A percentile compares a stretch with the other conserved stretches of the same genome.
phyloP scores from a whole-genome alignment of 2,113 vertebrate species.

The Eira barbara region DNA sequence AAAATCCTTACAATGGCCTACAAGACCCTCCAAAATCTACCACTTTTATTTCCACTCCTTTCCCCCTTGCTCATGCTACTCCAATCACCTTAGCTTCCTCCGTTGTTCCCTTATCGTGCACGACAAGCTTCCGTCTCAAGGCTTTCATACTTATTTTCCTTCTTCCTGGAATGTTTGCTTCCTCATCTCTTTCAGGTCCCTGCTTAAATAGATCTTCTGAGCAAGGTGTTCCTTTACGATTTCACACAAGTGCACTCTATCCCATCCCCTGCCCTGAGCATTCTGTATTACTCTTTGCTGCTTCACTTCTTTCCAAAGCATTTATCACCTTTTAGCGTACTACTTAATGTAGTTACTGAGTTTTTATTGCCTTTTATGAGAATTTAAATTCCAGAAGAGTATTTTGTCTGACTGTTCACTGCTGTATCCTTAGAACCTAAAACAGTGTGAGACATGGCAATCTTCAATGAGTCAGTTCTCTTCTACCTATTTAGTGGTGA shows the following conservation, averaged over 20 bases:
- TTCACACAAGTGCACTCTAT: background rate
- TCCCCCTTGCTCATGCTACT: background rate
- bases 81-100: background rate
- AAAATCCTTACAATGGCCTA: background rate
- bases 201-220: background rate
- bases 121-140: background rate
- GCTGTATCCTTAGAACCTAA: background rate
- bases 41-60: background rate
- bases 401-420: background rate
- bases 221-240: background rate
- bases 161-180: slow-evolving; percentile 12
- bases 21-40: background rate
- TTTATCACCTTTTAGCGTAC: background rate
- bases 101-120: background rate
- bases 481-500: background rate
- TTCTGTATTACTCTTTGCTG: background rate
- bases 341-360: background rate
- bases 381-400: background rate
- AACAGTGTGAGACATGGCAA: background rate
- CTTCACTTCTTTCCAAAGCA: background rate
- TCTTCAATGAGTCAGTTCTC: background rate
- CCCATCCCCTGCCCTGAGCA: background rate
- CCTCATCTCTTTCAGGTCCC: background rate
- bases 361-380: background rate
- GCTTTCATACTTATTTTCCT: background rate